Evolutionary conservation across 2,888 invertebrate species (phyloP).

Genomic region (Ypsolopha scabrella): DNA sequence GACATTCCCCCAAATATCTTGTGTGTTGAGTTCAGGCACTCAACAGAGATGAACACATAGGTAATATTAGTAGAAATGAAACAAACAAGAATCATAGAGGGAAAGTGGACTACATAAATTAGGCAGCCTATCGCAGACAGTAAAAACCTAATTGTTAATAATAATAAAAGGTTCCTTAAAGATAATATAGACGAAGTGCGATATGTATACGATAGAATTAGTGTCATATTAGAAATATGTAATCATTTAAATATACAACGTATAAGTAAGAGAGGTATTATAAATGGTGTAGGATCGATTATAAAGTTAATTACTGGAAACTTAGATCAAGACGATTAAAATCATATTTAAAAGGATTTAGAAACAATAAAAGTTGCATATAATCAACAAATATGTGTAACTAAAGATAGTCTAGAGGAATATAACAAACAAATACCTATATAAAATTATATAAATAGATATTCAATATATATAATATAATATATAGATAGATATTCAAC

Average conservation of each 20-base stretch:
- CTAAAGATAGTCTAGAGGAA: constrained; percentile 7
- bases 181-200: constrained; percentile 4
- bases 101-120: constrained; percentile 4
- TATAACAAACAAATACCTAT: constrained; percentile 10
- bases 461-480: too few relatives aligned
- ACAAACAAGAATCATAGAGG: constrained; percentile 4
- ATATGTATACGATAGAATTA: constrained; percentile 8
- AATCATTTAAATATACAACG: constrained; percentile 7
- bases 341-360: constrained; percentile 6
- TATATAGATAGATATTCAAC: constrained; percentile 4
- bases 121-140: constrained; percentile 2
- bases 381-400: constrained; percentile 4
- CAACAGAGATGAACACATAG: constrained; percentile 5
- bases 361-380: constrained; percentile 2
- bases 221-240: constrained; percentile 8
- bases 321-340: constrained; percentile 4
- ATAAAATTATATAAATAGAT: too few relatives aligned
- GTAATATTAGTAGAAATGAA: constrained; percentile 5
- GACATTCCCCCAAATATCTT: background rate
- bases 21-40: constrained; percentile 7
- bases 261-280: constrained; percentile 5
- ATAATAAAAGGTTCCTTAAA: constrained; percentile 4
- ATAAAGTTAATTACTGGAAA: constrained; percentile 4
- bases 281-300: constrained; percentile 4
- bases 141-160: constrained; percentile 3